phyloP scores from a whole-genome alignment of 2,888 invertebrate genomes.

The Endotricha flammealis region DNA sequence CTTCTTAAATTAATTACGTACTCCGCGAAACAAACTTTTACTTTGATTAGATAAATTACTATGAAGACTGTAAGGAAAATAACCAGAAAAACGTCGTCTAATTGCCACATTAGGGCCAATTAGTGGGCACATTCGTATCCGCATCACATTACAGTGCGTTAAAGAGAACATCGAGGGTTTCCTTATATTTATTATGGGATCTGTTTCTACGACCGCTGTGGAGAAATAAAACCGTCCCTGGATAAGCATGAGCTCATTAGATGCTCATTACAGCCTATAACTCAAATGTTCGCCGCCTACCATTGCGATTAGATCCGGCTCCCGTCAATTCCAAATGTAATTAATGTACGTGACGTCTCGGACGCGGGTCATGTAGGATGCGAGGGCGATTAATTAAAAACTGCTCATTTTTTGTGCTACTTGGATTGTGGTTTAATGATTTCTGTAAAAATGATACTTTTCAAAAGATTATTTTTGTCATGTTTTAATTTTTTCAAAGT shows the following conservation, averaged over 20 bases:
- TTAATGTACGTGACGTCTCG: conserved; percentile 2
- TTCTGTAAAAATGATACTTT: no score
- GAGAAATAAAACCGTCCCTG: conserved; percentile 27
- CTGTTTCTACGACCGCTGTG: conserved; percentile 22
- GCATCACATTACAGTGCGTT: conserved; percentile 13
- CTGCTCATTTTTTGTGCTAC: neutral
- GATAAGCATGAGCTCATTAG: conserved; percentile 12
- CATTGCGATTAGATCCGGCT: conserved; percentile 8
- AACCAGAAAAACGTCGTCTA: conserved; percentile 13
- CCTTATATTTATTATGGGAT: conserved; percentile 29
- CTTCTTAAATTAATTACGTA: neutral
- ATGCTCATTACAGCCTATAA: conserved; percentile 19
- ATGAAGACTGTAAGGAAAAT: conserved; percentile 16
- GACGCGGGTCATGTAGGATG: neutral
- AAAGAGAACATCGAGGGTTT: conserved; percentile 14
- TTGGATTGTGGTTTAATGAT: no score
- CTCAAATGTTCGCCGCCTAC: conserved; percentile 20
- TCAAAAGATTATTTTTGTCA: no score
- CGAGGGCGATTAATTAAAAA: neutral
- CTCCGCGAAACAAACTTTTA: neutral
- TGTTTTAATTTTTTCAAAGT: no score
- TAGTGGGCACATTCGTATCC: conserved; percentile 10
- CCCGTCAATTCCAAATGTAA: conserved; percentile 3
- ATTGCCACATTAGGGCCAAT: conserved; percentile 16
- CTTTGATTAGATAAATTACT: conserved; percentile 4